Conservation (phyloP, 2,888 invertebrate genomes). For the Leptinotarsa haldemani region DNA sequence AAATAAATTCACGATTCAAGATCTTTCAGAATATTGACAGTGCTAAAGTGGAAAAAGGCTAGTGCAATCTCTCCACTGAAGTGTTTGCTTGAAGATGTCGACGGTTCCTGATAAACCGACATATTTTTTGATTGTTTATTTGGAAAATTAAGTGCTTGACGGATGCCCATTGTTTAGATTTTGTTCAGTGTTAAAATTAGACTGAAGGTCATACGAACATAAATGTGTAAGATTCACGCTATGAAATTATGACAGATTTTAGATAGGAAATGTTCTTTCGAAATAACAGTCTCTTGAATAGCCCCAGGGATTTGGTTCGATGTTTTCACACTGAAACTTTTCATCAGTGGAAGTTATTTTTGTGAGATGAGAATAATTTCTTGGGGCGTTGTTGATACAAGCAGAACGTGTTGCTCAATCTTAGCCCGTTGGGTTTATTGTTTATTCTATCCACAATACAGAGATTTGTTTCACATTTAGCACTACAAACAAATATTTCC, state of each 20-base stretch:
- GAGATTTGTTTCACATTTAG: too few relatives aligned
- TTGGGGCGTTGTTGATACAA: too few relatives aligned
- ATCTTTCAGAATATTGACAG: too few relatives aligned
- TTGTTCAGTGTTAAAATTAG: neutral
- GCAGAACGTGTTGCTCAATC: too few relatives aligned
- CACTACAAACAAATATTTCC: too few relatives aligned
- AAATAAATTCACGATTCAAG: too few relatives aligned
- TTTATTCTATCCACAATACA: too few relatives aligned
- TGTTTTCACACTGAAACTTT: too few relatives aligned
- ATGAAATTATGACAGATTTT: neutral
- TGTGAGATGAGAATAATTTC: too few relatives aligned
- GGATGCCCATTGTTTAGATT: conserved; percentile 13
- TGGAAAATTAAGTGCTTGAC: conserved; percentile 4
- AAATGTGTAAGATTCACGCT: neutral
- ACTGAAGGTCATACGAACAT: neutral
- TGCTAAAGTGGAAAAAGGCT: neutral
- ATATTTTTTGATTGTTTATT: conserved; percentile 18
- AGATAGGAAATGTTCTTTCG: neutral
- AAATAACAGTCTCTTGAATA: neutral
- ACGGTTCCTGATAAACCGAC: conserved; percentile 9
- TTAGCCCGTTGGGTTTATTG: too few relatives aligned
- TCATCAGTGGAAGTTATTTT: too few relatives aligned
- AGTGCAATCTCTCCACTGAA: neutral
- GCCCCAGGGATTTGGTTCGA: too few relatives aligned
- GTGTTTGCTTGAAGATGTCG: conserved; percentile 1